Percentiles rank a stretch among this genome's conserved stretches.
These are phyloP conservation scores for Cephalophus harveyi DNA, from an alignment of 2,113 vertebrate species.

Conservation along the genomic window DNA sequence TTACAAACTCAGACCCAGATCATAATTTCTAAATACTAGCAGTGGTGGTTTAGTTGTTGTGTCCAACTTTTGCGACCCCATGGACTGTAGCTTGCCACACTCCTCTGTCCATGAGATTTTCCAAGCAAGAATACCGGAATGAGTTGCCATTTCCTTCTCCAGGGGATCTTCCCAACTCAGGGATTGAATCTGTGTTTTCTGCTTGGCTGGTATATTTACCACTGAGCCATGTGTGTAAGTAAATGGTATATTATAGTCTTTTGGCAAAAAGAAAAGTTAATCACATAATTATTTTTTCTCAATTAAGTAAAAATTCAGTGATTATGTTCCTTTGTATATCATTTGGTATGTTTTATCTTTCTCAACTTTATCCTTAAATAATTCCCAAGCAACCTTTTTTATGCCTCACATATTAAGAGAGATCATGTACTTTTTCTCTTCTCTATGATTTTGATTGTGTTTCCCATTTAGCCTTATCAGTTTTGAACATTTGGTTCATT, in stretches of 20 bases:
- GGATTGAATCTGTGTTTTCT: neutral
- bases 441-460: conserved; percentile 43
- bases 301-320: neutral
- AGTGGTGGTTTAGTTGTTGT: neutral
- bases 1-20: neutral
- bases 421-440: conserved; percentile 44
- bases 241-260: neutral
- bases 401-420: conserved; percentile 47
- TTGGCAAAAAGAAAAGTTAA: neutral
- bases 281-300: conserved; percentile 19
- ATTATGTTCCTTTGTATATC: neutral
- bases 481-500: conserved; percentile 53
- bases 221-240: neutral
- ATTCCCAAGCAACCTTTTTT: conserved; percentile 22
- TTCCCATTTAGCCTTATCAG: conserved; percentile 43
- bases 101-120: neutral
- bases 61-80: neutral
- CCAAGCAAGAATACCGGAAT: neutral
- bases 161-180: neutral
- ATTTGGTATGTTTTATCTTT: conserved; percentile 14
- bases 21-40: neutral
- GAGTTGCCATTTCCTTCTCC: neutral
- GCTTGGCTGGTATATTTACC: neutral
- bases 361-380: conserved; percentile 26
- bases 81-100: neutral